Evolutionary conservation across 2,888 invertebrate species (phyloP), one percentile per base, ranked within the genome.

Genomic region (Mesorhabditis belari): DNA sequence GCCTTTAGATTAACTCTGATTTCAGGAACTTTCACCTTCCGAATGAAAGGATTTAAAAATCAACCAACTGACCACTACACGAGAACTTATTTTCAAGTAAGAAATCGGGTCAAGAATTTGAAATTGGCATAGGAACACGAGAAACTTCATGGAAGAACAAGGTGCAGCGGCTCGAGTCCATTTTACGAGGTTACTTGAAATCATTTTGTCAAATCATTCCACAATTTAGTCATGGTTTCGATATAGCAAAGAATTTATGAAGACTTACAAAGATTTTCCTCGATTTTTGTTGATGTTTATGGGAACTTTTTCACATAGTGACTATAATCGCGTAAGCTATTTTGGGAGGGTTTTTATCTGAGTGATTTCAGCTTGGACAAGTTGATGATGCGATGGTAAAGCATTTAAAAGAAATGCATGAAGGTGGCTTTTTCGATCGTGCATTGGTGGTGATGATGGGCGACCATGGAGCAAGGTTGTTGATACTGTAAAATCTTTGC

Each of bases 391-490:
- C 44, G n/a, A 23, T 60, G 4, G 25, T 55, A 5, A 25, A 24
- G 2, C 26, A 44, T 17, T 27, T 60, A 21, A 24, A 2, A 3
- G 5, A 21, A 23, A 25, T 61, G 50, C 57, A 61, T 3, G 17
- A 51, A 5, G 61, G 44, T n/a, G 51, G 56, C 44, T 51, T 51
- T n/a, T 19, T 6, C 9, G 21, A 51, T 51, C 87, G 90, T 72
- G 90, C 93, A 0, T 80, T 94, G 67, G 82, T 95, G 0, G 87
- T 94, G 59, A 80, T 94, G 3, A 91, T 94, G 91, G 89, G 91
- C 4, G 94, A 95, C 83, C 94, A 95, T 82, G 94, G 94, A 0
- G n/a, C n/a, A n/a, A n/a, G n/a, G n/a, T n/a, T n/a, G n/a, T n/a
- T n/a, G n/a, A n/a, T n/a, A n/a, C n/a, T n/a, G n/a, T n/a, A n/a